Evolutionary conservation across 2,113 vertebrate species (phyloP).

Genomic region (Echinops telfairi): DNA sequence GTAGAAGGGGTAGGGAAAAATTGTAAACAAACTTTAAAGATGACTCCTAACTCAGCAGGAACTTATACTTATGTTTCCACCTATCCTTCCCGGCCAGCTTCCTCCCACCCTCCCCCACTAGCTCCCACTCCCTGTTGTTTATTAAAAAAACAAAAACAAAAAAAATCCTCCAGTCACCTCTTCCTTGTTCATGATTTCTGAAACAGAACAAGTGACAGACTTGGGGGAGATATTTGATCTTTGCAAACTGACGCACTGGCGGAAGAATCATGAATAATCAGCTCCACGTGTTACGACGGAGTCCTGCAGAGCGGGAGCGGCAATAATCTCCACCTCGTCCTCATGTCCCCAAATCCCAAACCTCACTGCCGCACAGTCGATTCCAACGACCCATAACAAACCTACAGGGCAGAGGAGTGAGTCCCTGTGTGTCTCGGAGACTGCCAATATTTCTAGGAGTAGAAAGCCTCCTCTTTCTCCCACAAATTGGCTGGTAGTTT

Average conservation of each 20-base stretch:
- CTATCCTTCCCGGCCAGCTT: not conserved
- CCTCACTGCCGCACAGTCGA: not conserved
- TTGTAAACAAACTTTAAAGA: conserved; percentile 26
- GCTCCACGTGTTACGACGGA: not conserved
- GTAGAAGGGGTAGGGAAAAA: not conserved
- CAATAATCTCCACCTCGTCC: not conserved
- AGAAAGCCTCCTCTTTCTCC: too few relatives aligned
- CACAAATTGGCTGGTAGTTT: too few relatives aligned
- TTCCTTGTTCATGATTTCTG: not conserved
- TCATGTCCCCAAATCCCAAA: too few relatives aligned
- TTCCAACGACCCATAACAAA: too few relatives aligned
- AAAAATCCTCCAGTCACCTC: not conserved
- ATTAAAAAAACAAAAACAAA: not conserved
- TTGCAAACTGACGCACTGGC: not conserved
- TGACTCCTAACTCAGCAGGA: not conserved
- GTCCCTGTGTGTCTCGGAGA: too few relatives aligned
- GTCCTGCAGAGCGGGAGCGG: not conserved
- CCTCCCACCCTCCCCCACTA: not conserved
- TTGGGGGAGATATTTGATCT: not conserved
- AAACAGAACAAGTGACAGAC: not conserved
- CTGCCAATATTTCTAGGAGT: too few relatives aligned
- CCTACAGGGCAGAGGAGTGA: too few relatives aligned
- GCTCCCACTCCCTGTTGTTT: not conserved
- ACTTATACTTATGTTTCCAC: not conserved
- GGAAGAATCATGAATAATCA: not conserved